A percentile compares a stretch with the other conserved stretches of the same genome.
phyloP scores from a whole-genome alignment of 2,888 invertebrate species.

The Eupithecia centaureata region DNA sequence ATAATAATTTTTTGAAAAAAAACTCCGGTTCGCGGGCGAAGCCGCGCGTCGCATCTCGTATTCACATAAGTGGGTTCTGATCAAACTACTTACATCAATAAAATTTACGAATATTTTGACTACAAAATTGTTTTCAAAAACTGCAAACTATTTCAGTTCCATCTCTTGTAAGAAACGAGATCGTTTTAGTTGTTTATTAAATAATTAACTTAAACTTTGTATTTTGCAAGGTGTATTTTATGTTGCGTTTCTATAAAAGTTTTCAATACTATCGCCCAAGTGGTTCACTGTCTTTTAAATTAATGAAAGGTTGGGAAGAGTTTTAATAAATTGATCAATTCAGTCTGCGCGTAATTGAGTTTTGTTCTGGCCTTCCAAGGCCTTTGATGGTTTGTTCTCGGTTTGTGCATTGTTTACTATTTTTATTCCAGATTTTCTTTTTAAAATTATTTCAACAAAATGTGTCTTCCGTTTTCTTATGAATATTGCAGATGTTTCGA shows the following conservation, averaged over 20 bases:
- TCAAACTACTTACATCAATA: neutral
- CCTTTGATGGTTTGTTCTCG: conserved; percentile 31
- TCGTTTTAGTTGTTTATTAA: neutral
- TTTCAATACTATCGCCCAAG: conserved; percentile 15
- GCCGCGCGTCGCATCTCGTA: too few species aligned
- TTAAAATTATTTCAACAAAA: neutral
- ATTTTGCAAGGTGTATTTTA: neutral
- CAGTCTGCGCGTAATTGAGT: conserved; percentile 35
- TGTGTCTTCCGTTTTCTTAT: neutral
- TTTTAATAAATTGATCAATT: conserved; percentile 44
- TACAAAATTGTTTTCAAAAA: too few species aligned
- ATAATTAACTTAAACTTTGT: neutral
- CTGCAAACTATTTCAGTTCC: neutral
- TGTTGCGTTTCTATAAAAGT: neutral
- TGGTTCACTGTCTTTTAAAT: conserved; percentile 14
- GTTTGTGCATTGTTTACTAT: conserved; percentile 19
- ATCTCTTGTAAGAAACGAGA: neutral
- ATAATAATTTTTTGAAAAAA: too few species aligned
- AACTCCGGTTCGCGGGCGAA: too few species aligned
- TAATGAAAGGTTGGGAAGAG: conserved; percentile 30
- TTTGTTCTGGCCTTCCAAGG: conserved; percentile 35
- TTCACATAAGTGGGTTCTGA: neutral
- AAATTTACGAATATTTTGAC: neutral
- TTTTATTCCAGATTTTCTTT: conserved; percentile 15
- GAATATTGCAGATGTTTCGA: neutral